Conservation (phyloP, 2,888 invertebrate species). For the Drosophila quinaria region DNA sequence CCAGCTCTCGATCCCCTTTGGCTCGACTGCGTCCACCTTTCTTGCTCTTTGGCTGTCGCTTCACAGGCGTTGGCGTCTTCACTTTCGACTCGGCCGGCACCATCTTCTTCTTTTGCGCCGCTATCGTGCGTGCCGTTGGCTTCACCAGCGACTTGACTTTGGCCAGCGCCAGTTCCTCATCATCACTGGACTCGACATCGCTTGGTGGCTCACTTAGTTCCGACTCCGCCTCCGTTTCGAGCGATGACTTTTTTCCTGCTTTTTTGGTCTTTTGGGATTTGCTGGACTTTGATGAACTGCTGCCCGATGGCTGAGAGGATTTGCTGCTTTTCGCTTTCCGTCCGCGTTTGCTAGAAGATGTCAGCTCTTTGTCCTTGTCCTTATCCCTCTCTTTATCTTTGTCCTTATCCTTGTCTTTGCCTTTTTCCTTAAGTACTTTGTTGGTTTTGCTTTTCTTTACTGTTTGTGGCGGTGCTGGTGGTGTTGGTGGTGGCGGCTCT, state of each 20-base stretch:
- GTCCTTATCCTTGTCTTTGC: constrained; percentile 41
- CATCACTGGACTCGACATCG: constrained; percentile 60
- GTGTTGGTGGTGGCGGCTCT: constrained; percentile 40
- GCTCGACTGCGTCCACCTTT: constrained; percentile 44
- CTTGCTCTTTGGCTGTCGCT: constrained; percentile 60
- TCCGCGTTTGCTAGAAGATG: constrained; percentile 50
- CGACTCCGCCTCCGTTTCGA: constrained; percentile 59
- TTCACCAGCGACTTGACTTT: constrained; percentile 61
- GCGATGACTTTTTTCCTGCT: constrained; percentile 49
- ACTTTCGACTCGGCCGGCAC: constrained; percentile 64
- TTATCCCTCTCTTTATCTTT: constrained; percentile 38
- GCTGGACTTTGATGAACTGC: constrained; percentile 39
- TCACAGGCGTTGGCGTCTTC: constrained; percentile 59
- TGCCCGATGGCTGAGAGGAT: constrained; percentile 22
- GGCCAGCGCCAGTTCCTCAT: constrained; percentile 66
- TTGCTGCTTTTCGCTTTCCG: constrained; percentile 62
- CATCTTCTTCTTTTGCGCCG: constrained; percentile 68
- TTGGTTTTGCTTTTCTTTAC: constrained; percentile 59
- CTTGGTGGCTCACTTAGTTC: constrained; percentile 57
- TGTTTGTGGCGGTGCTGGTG: constrained; percentile 27
- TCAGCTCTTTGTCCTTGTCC: constrained; percentile 41
- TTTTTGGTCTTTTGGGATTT: constrained; percentile 75
- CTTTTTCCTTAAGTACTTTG: constrained; percentile 60
- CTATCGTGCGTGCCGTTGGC: constrained; percentile 69
- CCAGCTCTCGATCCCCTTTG: constrained; percentile 31